Evolutionary conservation across 2,888 invertebrate genomes (phyloP).

Genomic region (Drosophila gaucha): DNA sequence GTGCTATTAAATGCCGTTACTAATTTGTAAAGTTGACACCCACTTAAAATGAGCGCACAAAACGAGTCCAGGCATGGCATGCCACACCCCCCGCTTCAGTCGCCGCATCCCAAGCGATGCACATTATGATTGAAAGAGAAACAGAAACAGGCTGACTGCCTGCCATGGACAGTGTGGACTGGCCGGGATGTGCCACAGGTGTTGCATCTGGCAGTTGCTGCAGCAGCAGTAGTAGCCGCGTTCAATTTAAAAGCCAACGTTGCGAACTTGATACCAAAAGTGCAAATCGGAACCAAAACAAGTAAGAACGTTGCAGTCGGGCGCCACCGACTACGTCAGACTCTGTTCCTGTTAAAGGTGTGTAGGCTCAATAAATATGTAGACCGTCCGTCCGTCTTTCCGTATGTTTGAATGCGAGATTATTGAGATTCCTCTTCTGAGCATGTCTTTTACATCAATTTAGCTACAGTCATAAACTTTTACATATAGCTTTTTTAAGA

Average conservation of each 20-base stretch:
- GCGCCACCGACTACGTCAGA: too few species aligned
- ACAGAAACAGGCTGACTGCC: slow-evolving; percentile 37
- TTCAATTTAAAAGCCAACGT: slow-evolving; percentile 28
- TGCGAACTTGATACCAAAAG: slow-evolving; percentile 20
- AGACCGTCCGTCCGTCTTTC: too few species aligned
- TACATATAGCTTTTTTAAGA: too few species aligned
- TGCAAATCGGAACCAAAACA: slow-evolving; percentile 28
- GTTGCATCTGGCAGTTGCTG: slow-evolving; percentile 18
- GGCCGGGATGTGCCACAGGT: slow-evolving; percentile 43
- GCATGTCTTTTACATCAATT: too few species aligned
- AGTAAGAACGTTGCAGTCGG: too few species aligned
- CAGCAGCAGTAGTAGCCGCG: slow-evolving; percentile 5
- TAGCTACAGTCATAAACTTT: too few species aligned
- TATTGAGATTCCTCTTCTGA: too few species aligned
- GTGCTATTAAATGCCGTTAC: slow-evolving; percentile 67
- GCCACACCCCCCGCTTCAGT: not conserved
- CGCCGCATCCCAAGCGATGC: slow-evolving; percentile 9
- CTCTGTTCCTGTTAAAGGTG: too few species aligned
- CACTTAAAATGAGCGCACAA: slow-evolving; percentile 53
- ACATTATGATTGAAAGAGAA: slow-evolving; percentile 54
- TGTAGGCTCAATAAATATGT: too few species aligned
- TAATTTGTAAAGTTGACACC: slow-evolving; percentile 70
- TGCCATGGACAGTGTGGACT: slow-evolving; percentile 17
- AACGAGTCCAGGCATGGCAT: slow-evolving; percentile 32
- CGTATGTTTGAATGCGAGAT: too few species aligned